Percentiles rank a stretch among this genome's conserved stretches.
These are phyloP conservation scores for Chrysodeixis includens DNA, from an alignment of 2,888 invertebrate genomes.

Conservation along the genomic window DNA sequence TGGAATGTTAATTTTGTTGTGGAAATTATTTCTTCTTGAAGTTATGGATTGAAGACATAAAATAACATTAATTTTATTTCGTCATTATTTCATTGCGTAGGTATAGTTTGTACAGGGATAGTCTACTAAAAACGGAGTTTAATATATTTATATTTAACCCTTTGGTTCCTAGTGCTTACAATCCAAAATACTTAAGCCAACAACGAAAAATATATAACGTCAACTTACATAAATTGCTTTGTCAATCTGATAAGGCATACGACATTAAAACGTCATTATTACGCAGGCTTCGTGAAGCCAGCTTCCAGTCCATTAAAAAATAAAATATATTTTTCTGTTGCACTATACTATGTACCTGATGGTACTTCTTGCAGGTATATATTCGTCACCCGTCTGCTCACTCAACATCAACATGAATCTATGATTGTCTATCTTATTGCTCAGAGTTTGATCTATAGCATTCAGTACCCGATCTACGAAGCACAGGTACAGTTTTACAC, in stretches of 20 bases:
- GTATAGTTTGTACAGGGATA: conserved; percentile 11
- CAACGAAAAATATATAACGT: conserved; percentile 40
- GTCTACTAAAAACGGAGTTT: conserved; percentile 33
- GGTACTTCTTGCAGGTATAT: conserved; percentile 23
- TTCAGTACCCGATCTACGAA: conserved; percentile 8
- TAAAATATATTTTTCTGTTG: conserved; percentile 16
- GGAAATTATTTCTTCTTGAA: conserved; percentile 11
- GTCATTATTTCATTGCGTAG: conserved; percentile 12
- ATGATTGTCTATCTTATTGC: conserved; percentile 19
- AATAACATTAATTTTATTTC: conserved; percentile 11
- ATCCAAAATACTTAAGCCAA: conserved; percentile 26
- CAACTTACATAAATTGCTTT: conserved; percentile 34
- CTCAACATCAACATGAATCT: conserved; percentile 13
- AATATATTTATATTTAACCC: conserved; percentile 46
- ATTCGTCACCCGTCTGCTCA: conserved; percentile 14
- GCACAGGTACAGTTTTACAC: not conserved
- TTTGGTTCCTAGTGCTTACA: conserved; percentile 45
- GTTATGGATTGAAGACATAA: not conserved
- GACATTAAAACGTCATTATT: conserved; percentile 16
- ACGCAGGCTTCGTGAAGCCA: conserved; percentile 14
- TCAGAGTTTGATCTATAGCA: conserved; percentile 25
- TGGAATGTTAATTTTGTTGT: conserved; percentile 55
- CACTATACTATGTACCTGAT: conserved; percentile 26
- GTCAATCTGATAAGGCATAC: conserved; percentile 9
- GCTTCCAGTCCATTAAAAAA: conserved; percentile 16